phyloP scores from a whole-genome alignment of 2,113 vertebrate species.

The Columbina picui region DNA sequence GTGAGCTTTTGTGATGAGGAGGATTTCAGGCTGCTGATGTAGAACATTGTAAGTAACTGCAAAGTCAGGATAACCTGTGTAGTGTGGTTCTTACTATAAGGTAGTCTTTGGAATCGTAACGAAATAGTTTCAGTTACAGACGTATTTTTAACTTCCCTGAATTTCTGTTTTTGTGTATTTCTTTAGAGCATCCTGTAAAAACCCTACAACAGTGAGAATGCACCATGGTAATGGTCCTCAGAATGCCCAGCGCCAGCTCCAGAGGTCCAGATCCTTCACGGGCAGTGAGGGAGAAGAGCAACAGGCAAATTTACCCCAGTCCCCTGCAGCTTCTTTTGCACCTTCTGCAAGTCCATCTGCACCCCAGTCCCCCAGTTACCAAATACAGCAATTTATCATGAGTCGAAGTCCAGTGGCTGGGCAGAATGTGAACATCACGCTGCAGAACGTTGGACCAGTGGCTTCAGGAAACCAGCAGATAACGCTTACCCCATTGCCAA shows the following conservation, averaged over 20 bases:
- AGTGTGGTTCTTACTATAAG: neutral
- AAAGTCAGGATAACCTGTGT: neutral
- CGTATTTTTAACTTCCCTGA: neutral
- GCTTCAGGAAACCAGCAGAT: conserved; percentile 89
- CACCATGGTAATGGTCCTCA: conserved; percentile 97
- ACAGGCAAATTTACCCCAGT: conserved; percentile 84
- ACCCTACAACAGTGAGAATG: conserved; percentile 83
- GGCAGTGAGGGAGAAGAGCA: conserved; percentile 90
- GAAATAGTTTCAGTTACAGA: neutral
- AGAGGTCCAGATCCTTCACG: conserved; percentile 88
- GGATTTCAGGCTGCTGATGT: neutral
- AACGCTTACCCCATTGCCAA: conserved; percentile 84
- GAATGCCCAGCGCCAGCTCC: conserved; percentile 91
- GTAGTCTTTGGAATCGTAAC: neutral
- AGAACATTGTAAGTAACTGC: neutral
- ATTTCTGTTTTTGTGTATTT: conserved; percentile 51
- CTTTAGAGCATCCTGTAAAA: conserved; percentile 42
- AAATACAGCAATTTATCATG: conserved; percentile 86
- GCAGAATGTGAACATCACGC: conserved; percentile 91
- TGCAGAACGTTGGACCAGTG: conserved; percentile 88
- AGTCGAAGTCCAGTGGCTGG: conserved; percentile 88
- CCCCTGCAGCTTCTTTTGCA: conserved; percentile 89
- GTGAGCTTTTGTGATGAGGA: neutral
- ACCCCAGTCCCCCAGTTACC: conserved; percentile 91
- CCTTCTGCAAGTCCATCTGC: conserved; percentile 88